Percentiles rank a stretch among this genome's conserved stretches.
phyloP scores from a whole-genome alignment of 2,888 invertebrate species.

The Calliopum simillimum region DNA sequence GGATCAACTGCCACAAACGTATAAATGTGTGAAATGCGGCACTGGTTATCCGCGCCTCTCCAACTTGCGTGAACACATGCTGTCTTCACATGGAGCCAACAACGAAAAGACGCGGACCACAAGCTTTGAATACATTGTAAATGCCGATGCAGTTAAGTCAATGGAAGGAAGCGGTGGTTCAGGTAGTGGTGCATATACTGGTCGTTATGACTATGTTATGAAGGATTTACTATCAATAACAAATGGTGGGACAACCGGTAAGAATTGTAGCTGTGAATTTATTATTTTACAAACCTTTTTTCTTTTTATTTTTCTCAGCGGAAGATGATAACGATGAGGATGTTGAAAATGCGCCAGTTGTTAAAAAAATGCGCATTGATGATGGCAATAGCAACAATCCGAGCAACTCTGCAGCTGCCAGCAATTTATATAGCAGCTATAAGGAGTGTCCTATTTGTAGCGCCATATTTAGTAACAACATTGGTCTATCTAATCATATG shows the following conservation, averaged over 20 bases:
- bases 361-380: slow-evolving; percentile 60
- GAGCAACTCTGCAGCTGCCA: slow-evolving; percentile 12
- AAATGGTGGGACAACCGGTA: slow-evolving; percentile 64
- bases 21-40: slow-evolving; percentile 65
- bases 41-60: slow-evolving; percentile 66
- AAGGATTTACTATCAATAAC: slow-evolving; percentile 66
- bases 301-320: slow-evolving; percentile 44
- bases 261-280: slow-evolving; percentile 38
- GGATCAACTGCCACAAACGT: slow-evolving; percentile 66
- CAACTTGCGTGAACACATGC: slow-evolving; percentile 66
- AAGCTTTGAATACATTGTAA: slow-evolving; percentile 64
- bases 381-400: slow-evolving; percentile 38
- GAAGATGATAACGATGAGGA: slow-evolving; percentile 59
- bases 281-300: neutral
- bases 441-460: slow-evolving; percentile 65
- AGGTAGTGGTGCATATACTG: slow-evolving; percentile 59
- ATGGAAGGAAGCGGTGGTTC: slow-evolving; percentile 50
- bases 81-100: slow-evolving; percentile 60
- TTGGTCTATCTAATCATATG: slow-evolving; percentile 67
- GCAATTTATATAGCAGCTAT: slow-evolving; percentile 50
- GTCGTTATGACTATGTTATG: slow-evolving; percentile 66
- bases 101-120: slow-evolving; percentile 59
- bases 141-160: slow-evolving; percentile 62
- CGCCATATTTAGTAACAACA: slow-evolving; percentile 64
- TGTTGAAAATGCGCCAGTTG: slow-evolving; percentile 47